Base-by-base conservation (phyloP, 2,113 vertebrate genomes). In the Thomomys bottae region DNA sequence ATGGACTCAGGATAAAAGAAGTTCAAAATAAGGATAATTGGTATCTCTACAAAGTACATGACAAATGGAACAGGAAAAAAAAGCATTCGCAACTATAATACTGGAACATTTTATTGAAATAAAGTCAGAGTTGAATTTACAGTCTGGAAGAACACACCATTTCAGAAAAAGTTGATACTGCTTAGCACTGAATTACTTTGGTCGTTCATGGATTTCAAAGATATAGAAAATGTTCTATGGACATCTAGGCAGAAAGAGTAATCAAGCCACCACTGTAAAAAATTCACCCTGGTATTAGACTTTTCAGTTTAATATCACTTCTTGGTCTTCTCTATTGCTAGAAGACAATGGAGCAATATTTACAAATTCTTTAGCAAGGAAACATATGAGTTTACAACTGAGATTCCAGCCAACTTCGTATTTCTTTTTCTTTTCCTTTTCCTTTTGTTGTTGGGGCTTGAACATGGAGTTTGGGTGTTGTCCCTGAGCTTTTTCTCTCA, bases 71-170 rank as follows among this genome's bases (percentile, higher is more conserved):
- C 21, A 87, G 36, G 45, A 77, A 59, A 63, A 77, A 45, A 63
- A 28, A 34, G 38, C 34, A 72, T 28, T 73, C 21, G 57, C 30
- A 84, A 90, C 84, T 54, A 17, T 75, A 76, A 76, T 18, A 40
- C 34, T 21, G 54, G 71, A 72, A 40, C 73, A 91, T 89, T 93
- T 91, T 93, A 68, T 23, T 91, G 72, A 89, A 76, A 89, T 84
- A 83, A 84, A 93, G 30, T 61, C 88, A 87, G 64, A 77, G 38
- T 71, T 82, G 54, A 71, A 61, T 91, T 77, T 80, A 80, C 2
- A 77, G 63, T 42, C 36, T 75, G 42, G 78, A 90, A 90, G 45
- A 90, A 63, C 5, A 67, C 38, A 26, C 17, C 38, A 42, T 91
- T 92, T 92, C 68, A 84, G 87, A 63, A 80, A 45, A 80, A 87